Percentiles rank a stretch among this genome's conserved stretches.
Evolutionary conservation across 2,797 vertebrate species (phyloP).

Genomic region (Rhabdomys pumilio): DNA sequence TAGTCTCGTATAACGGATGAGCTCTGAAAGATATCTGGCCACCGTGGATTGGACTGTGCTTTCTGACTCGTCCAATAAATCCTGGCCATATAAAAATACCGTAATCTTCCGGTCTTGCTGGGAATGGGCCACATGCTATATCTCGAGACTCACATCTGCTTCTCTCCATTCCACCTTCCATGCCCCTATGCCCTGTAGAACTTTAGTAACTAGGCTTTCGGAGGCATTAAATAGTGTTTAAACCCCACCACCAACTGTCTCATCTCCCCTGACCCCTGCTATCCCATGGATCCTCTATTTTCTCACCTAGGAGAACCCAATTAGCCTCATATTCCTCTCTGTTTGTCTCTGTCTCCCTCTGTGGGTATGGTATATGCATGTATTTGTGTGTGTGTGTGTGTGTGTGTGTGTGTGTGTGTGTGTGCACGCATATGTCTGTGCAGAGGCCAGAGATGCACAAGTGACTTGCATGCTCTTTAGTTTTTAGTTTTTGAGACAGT

Average conservation of each 20-base stretch:
- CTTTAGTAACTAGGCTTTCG: not conserved
- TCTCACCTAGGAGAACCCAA: not conserved
- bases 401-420: not conserved
- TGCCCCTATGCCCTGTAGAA: not conserved
- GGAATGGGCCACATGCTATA: not conserved
- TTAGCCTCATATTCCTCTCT: not conserved
- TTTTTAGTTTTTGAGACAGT: not conserved
- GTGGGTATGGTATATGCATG: too few relatives aligned
- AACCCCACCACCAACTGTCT: not conserved
- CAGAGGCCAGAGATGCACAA: not conserved
- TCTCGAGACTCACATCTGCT: not conserved
- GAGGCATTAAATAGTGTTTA: not conserved
- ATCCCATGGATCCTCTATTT: not conserved
- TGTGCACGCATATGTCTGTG: not conserved
- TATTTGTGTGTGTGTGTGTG: not conserved
- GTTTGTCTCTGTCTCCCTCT: not conserved
- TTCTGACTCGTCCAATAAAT: not conserved
- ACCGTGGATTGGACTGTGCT: not conserved
- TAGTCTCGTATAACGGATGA: not conserved
- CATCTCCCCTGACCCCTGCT: not conserved
- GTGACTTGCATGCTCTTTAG: not conserved
- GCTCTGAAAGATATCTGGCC: not conserved
- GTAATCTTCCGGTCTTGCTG: fast-evolving
- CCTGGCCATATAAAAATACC: not conserved
- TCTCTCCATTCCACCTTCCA: not conserved